Conservation (phyloP, 2,113 vertebrate species). For the Orycteropus afer region DNA sequence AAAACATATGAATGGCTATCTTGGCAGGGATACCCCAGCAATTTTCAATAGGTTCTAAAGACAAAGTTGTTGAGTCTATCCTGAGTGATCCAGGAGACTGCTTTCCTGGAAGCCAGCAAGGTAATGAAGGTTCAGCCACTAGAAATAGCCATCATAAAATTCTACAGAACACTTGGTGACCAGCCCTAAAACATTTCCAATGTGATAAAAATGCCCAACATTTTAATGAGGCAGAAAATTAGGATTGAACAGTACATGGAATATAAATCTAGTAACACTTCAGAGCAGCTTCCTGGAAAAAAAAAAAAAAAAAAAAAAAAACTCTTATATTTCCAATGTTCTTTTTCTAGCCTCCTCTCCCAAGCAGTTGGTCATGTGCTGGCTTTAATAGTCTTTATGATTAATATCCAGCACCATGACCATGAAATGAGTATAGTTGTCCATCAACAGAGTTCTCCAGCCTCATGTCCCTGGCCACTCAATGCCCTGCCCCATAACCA, state of each 20-base stretch:
- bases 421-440: background rate
- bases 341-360: background rate
- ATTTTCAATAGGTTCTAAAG: background rate
- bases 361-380: background rate
- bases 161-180: background rate
- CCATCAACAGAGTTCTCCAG: background rate
- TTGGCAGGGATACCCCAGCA: background rate
- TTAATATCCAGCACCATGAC: background rate
- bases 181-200: background rate
- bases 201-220: background rate
- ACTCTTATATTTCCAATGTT: background rate
- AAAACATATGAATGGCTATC: background rate
- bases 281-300: background rate
- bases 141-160: background rate
- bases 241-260: background rate
- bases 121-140: background rate
- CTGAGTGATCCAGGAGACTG: background rate
- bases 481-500: background rate
- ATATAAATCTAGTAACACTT: background rate
- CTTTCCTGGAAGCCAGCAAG: background rate
- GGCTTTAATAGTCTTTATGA: background rate
- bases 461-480: background rate
- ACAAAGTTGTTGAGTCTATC: background rate
- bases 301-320: too few relatives aligned
- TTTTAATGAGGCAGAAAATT: conserved; percentile 29